phyloP scores from a whole-genome alignment of 1,140 invertebrate genomes.

The Brachionus asplanchnoidis region DNA sequence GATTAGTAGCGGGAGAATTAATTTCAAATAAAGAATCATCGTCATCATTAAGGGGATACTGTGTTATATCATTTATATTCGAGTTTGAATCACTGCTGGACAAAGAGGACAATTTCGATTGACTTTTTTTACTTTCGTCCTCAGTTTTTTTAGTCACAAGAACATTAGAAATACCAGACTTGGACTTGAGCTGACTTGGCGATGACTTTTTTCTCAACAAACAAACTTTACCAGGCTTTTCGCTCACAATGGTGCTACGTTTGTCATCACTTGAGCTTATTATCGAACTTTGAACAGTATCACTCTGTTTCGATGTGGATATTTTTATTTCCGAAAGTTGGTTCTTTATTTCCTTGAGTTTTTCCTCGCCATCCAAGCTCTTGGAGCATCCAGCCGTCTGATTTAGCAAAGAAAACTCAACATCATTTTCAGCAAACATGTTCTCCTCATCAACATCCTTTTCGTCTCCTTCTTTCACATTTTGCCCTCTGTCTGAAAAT shows the following conservation, averaged over 20 bases:
- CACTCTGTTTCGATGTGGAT: neutral
- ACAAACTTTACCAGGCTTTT: neutral
- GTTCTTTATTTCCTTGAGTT: constrained; percentile 21
- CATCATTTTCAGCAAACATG: constrained; percentile 41
- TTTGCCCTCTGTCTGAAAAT: neutral
- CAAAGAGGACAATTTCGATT: neutral
- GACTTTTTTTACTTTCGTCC: neutral
- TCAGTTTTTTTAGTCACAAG: neutral
- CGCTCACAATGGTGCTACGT: neutral
- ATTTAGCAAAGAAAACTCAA: constrained; percentile 7
- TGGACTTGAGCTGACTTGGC: neutral
- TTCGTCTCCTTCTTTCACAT: neutral
- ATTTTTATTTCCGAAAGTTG: constrained; percentile 26
- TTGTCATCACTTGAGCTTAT: constrained; percentile 10
- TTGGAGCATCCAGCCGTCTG: constrained; percentile 21
- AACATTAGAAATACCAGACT: neutral
- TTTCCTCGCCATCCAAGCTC: neutral
- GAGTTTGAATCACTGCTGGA: neutral
- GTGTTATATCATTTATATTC: neutral
- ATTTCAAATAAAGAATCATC: constrained; percentile 18
- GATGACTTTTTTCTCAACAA: constrained; percentile 24
- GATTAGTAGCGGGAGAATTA: neutral
- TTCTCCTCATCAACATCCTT: constrained; percentile 33
- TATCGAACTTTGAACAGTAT: neutral
- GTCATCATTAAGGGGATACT: constrained; percentile 15